These are phyloP conservation scores for Eulacestoma nigropectus DNA, from an alignment of 2,113 vertebrate genomes.

Conservation along the genomic window DNA sequence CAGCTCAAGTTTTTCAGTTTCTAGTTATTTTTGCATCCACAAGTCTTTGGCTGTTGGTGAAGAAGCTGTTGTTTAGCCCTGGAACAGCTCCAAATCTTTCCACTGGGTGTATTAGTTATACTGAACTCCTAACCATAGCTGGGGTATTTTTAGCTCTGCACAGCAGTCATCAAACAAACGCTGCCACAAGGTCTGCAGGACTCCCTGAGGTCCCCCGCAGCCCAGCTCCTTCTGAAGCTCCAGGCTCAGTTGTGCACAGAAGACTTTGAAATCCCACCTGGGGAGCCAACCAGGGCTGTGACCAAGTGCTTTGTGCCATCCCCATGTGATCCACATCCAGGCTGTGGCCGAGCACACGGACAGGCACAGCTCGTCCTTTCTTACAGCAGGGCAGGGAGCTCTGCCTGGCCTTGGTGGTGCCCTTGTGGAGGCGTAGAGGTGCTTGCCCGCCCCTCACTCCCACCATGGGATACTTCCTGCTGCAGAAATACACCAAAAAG, in stretches of 20 bases:
- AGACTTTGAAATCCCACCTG: not conserved
- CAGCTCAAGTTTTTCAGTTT: conserved; percentile 12
- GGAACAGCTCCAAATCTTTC: not conserved
- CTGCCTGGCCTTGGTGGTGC: not conserved
- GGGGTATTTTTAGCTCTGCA: conserved; percentile 28
- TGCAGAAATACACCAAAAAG: not conserved
- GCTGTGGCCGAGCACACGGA: not conserved
- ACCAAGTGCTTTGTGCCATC: not conserved
- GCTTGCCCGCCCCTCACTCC: not conserved
- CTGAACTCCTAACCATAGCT: not conserved
- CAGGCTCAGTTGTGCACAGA: not conserved
- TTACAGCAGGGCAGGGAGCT: not conserved
- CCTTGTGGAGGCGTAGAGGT: not conserved
- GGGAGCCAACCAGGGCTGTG: not conserved
- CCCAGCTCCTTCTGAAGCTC: not conserved
- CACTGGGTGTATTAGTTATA: conserved; percentile 44
- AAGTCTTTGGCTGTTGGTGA: conserved; percentile 40
- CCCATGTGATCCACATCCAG: not conserved
- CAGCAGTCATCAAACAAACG: not conserved
- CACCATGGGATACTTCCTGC: not conserved
- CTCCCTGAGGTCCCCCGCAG: not conserved
- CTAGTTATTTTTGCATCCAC: conserved; percentile 42
- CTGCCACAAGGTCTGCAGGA: not conserved
- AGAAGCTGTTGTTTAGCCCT: conserved; percentile 50
- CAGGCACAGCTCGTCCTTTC: not conserved